Conservation (phyloP, 1,140 invertebrate genomes). For the Pachypeltis micranthus region DNA sequence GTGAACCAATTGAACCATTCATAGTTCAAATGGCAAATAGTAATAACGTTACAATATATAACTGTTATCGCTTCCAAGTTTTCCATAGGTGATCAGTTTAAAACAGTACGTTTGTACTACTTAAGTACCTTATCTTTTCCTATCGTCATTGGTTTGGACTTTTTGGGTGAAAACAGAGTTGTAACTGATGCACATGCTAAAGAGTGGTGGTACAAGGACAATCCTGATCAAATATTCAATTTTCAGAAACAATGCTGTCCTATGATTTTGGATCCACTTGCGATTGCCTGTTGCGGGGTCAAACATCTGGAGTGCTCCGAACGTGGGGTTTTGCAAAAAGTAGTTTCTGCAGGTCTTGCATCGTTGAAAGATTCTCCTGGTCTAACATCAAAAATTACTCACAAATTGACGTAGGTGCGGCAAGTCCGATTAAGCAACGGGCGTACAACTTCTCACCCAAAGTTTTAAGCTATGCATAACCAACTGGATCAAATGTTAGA, state of each 20-base stretch:
- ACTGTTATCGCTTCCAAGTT: not conserved
- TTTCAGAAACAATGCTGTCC: not conserved
- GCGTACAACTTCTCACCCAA: constrained; percentile 27
- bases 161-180: not conserved
- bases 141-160: not conserved
- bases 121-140: not conserved
- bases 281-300: not conserved
- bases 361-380: not conserved
- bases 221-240: not conserved
- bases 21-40: not conserved
- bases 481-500: constrained; percentile 29
- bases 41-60: not conserved
- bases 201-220: not conserved
- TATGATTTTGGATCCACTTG: not conserved
- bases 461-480: constrained; percentile 23
- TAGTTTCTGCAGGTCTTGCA: not conserved
- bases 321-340: not conserved
- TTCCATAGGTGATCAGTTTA: not conserved
- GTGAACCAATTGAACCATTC: not conserved
- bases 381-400: constrained; percentile 2
- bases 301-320: not conserved
- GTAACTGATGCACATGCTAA: not conserved
- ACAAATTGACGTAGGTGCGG: constrained; percentile 30
- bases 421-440: constrained; percentile 28
- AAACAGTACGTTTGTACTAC: not conserved